Evolutionary conservation across 2,797 vertebrate species (phyloP), one percentile per base, ranked within the genome.

Genomic region (Oreochromis grahami): DNA sequence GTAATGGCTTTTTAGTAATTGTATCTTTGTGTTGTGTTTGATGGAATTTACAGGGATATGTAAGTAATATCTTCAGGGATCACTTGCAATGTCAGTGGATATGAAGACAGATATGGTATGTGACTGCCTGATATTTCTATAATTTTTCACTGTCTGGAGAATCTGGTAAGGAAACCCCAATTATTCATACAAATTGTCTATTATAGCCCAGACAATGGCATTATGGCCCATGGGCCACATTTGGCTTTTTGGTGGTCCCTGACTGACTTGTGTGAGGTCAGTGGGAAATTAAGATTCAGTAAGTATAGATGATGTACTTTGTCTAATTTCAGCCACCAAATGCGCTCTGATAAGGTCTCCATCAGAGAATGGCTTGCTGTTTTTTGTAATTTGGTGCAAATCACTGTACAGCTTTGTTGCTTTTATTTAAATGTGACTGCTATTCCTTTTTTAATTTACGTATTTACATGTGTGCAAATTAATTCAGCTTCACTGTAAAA

Each of bases 131-230:
- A 78, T 76, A 63, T 80, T 48, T 15, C 45, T 5, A 43, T 21
- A 2, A 29, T 79, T 63, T 51, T 52, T 65, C 21, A 8, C 6
- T n/a, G 14, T 43, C 32, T 77, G 8, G 77, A 76, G 17, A 78
- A 24, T 84, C 76, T 90, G 55, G 53, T 65, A 52, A 84, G 76
- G 86, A 90, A 91, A 90, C 85, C 77, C 82, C 88, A 81, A 91
- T 88, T 51, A 85, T 17, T 91, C 48, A 13, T 88, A 80, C 34
- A 34, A 60, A 60, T 60, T 60, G 56, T 34, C 56, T 60, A 3
- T 60, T 60, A 34, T 60, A 60, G 56, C 11, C 60, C 34, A 65
- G 60, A 36, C 60, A 21, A 8, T 38, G 19, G 60, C 19, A 21
- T 0, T 38, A 65, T 21, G 19, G 34, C 34, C 34, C 7, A 2